A percentile compares a stretch with the other conserved stretches of the same genome.
phyloP scores from a whole-genome alignment of 2,113 vertebrate species.

The Podilymbus podiceps region DNA sequence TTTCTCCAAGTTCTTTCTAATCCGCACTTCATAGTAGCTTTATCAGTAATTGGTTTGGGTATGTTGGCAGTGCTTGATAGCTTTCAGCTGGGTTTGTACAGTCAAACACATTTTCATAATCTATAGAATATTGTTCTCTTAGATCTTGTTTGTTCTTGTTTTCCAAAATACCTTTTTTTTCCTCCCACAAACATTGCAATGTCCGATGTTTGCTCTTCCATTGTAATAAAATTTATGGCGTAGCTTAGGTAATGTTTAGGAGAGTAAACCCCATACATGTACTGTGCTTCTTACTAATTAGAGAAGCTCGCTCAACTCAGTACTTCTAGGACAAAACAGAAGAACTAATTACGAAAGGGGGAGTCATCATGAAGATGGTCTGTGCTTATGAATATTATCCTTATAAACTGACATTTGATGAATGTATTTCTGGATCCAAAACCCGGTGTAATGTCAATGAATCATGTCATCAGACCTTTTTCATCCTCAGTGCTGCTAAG shows the following conservation, averaged over 20 bases:
- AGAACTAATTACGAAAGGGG: neutral
- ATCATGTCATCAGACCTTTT: neutral
- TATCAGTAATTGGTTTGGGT: conserved; percentile 55
- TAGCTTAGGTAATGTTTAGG: neutral
- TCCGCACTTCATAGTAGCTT: conserved; percentile 30
- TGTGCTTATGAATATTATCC: neutral
- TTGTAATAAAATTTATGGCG: neutral
- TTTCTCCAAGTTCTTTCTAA: conserved; percentile 38
- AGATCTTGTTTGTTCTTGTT: conserved; percentile 23
- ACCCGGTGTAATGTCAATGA: neutral
- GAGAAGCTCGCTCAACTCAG: neutral
- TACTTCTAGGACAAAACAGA: neutral
- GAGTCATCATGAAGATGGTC: neutral
- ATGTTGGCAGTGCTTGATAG: conserved; percentile 48
- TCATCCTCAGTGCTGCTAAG: neutral
- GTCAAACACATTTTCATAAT: conserved; percentile 33
- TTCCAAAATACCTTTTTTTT: neutral
- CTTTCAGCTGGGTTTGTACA: conserved; percentile 35
- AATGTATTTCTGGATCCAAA: neutral
- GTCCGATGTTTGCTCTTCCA: neutral
- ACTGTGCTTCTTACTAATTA: neutral
- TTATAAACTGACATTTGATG: neutral
- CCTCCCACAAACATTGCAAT: neutral
- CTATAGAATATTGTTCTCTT: conserved; percentile 22
- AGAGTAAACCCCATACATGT: neutral